Evolutionary conservation across 2,888 invertebrate species (phyloP).

Genomic region (Alloplasta piceator): DNA sequence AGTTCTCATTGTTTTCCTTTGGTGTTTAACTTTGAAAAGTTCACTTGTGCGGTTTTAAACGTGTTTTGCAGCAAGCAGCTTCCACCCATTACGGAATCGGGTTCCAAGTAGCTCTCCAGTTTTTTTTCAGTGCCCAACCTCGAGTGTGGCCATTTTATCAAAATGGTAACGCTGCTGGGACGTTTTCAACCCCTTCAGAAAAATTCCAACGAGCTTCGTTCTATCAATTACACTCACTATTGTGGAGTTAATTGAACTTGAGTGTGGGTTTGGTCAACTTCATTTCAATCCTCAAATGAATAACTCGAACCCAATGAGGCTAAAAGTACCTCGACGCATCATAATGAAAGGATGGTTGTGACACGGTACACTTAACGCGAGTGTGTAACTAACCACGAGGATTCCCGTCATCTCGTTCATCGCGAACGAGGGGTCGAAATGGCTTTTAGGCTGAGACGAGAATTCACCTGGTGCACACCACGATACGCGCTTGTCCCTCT

Average conservation of each 20-base stretch:
- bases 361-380: slow-evolving; percentile 36
- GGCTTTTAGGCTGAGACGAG: slow-evolving; percentile 77
- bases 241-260: not conserved
- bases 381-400: not conserved
- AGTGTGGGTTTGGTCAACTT: not conserved
- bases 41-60: not conserved
- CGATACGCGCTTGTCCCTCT: not conserved
- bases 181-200: no score
- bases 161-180: no score
- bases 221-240: not conserved
- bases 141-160: no score
- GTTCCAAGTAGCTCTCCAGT: not conserved
- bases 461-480: slow-evolving; percentile 78
- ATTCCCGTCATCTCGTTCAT: slow-evolving; percentile 44
- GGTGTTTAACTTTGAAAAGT: not conserved
- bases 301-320: slow-evolving; percentile 9
- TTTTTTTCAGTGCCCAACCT: not conserved
- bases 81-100: not conserved
- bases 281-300: not conserved
- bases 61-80: not conserved
- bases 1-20: not conserved
- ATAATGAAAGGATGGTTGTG: slow-evolving; percentile 22
- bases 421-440: slow-evolving; percentile 75
- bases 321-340: slow-evolving; percentile 18
- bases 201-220: no score